A percentile compares a stretch with the other conserved stretches of the same genome.
Conservation (phyloP, 1,140 invertebrate species). For the Lepidurus arcticus region DNA sequence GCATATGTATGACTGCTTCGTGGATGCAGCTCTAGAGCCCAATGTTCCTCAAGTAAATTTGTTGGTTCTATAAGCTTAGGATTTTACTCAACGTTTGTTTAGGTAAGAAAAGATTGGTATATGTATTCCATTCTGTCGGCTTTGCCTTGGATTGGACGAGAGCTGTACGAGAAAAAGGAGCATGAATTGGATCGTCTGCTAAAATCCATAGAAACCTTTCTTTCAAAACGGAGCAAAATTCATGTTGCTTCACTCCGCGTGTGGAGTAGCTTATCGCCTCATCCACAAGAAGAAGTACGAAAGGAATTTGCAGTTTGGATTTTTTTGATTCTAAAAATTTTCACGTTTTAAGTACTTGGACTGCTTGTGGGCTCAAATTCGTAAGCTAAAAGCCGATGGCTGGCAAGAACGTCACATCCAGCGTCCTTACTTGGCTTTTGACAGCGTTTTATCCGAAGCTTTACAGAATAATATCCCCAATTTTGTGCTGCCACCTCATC, state of each 20-base stretch:
- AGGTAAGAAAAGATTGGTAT: constrained; percentile 58
- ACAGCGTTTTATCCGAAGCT: constrained; percentile 88
- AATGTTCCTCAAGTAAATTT: constrained; percentile 66
- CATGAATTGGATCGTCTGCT: constrained; percentile 85
- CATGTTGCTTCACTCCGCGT: constrained; percentile 85
- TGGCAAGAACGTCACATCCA: constrained; percentile 97
- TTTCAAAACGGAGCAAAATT: constrained; percentile 87
- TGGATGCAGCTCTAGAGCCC: constrained; percentile 91
- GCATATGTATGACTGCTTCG: constrained; percentile 85
- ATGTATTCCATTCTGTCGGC: constrained; percentile 91
- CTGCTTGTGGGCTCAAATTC: constrained; percentile 92
- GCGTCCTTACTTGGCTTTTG: constrained; percentile 91
- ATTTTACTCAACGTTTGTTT: constrained; percentile 7
- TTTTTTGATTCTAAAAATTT: constrained; percentile 25
- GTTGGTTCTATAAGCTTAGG: constrained; percentile 3
- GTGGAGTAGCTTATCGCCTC: constrained; percentile 84
- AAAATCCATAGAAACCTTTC: constrained; percentile 87
- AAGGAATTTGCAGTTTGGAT: background rate
- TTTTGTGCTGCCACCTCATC: constrained; percentile 82
- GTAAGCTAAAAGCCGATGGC: constrained; percentile 85
- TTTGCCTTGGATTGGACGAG: constrained; percentile 91
- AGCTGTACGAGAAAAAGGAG: constrained; percentile 95
- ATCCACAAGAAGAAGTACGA: constrained; percentile 86
- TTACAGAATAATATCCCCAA: constrained; percentile 89
- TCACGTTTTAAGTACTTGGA: constrained; percentile 69